Base-by-base conservation (phyloP, 1,140 invertebrate genomes). In the Euwallacea fornicatus region DNA sequence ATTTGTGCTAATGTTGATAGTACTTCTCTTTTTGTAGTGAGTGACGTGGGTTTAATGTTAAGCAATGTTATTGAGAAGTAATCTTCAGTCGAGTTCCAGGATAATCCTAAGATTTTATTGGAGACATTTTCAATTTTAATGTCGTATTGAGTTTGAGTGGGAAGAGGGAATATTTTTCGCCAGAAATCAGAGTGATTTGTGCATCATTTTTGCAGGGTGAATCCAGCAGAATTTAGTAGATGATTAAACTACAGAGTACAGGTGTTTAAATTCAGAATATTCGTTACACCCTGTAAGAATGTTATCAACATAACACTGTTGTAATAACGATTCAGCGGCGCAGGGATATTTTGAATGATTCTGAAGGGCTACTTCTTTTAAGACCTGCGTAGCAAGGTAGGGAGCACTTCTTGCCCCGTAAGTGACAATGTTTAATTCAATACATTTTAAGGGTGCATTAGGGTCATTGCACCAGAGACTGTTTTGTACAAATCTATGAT, bases 281-380 rank as follows among this genome's bases (percentile, higher is more conserved):
- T 42, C 21, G 42, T 11, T 16, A 54, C 13, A 9, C n/a, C 71
- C 71, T 9, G 54, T 69, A 0, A 79, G n/a, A 7, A 77, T 6
- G 67, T 80, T 78, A 56, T 82, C 80, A 6, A 81, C 73, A 65
- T 81, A 82, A 33, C 80, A 75, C 50, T 80, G 69, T 2, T 64
- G 21, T 16, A 0, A 8, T 0, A 21, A 80, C 76, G 8, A 74
- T 56, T 54, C 47, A 1, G 15, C 65, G 7, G 66, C 78, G 10
- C 42, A 6, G 13, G 77, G 76, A 43, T 33, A 72, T 2, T 63
- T 16, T 1, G 67, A 13, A 6, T 56, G 46, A 41, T 74, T 69
- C 15, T 78, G 73, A 0, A 62, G 0, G 6, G 62, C 69, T 13
- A 77, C 42, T 63, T 79, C 61, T 9, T 70, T n/a, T 0, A 81